Conservation (phyloP, 2,888 invertebrate genomes). For the Pachliopta kotzebuea region DNA sequence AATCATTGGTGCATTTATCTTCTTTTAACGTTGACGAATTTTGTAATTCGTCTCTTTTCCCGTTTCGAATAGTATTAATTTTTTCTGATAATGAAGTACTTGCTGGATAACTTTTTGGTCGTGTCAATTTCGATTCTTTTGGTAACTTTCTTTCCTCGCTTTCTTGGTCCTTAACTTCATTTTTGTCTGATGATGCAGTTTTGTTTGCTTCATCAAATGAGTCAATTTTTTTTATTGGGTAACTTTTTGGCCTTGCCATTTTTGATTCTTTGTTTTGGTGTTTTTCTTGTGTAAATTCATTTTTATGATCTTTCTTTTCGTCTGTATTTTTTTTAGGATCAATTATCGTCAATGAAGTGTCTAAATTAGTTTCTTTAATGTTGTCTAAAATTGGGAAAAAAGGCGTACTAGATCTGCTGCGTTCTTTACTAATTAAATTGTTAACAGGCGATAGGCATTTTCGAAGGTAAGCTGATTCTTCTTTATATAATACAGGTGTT, state of each 20-base stretch:
- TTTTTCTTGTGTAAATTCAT: conserved; percentile 38
- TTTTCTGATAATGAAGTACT: conserved; percentile 70
- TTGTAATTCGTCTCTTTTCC: conserved; percentile 51
- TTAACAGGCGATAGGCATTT: conserved; percentile 64
- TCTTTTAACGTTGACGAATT: conserved; percentile 44
- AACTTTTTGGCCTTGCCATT: conserved; percentile 80
- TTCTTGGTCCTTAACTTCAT: conserved; percentile 45
- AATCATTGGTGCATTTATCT: conserved; percentile 40
- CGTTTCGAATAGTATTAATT: conserved; percentile 50
- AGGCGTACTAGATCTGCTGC: conserved; percentile 72
- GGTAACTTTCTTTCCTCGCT: conserved; percentile 44
- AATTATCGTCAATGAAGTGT: conserved; percentile 39
- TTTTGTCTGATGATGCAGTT: conserved; percentile 41
- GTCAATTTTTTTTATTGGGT: conserved; percentile 71
- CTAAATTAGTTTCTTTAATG: conserved; percentile 66
- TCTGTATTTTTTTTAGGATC: conserved; percentile 16
- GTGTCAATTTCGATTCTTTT: conserved; percentile 70
- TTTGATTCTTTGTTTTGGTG: conserved; percentile 61
- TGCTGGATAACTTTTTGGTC: conserved; percentile 83
- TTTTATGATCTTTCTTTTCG: conserved; percentile 37
- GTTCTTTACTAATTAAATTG: conserved; percentile 56
- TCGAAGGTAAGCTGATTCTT: conserved; percentile 46
- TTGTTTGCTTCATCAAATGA: conserved; percentile 52
- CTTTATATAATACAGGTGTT: conserved; percentile 44
- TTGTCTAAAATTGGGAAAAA: conserved; percentile 76